A percentile compares a stretch with the other conserved stretches of the same genome.
These are phyloP conservation scores for Cecidostiba fungosa DNA, from an alignment of 2,888 invertebrate genomes.

Conservation along the genomic window DNA sequence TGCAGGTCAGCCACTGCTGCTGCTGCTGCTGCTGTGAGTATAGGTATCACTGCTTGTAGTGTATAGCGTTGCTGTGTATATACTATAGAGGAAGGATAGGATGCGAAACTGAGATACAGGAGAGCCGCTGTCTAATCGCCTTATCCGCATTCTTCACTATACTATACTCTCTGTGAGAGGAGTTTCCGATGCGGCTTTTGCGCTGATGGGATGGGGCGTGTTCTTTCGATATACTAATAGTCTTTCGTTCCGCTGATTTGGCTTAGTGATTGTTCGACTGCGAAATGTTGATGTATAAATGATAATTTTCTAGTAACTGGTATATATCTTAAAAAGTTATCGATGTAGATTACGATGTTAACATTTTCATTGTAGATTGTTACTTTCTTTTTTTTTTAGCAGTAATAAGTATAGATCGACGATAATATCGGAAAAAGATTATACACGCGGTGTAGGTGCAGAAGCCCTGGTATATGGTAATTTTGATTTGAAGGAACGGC, in stretches of 20 bases:
- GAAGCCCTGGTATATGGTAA: background rate
- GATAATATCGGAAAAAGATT: background rate
- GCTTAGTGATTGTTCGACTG: background rate
- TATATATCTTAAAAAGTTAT: too few relatives aligned
- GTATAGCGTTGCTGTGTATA: background rate
- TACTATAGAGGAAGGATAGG: background rate
- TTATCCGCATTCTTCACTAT: constrained; percentile 34
- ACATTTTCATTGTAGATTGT: too few relatives aligned
- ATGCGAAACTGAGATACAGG: background rate
- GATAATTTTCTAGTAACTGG: too few relatives aligned
- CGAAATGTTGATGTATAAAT: background rate
- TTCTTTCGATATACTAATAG: background rate
- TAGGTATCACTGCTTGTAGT: background rate
- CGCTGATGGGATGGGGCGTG: background rate
- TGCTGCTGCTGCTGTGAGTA: background rate
- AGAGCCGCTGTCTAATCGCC: constrained; percentile 21
- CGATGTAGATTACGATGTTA: too few relatives aligned
- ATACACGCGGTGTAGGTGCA: background rate
- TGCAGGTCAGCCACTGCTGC: constrained; percentile 31
- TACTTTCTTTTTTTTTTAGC: too few relatives aligned
- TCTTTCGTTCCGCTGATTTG: background rate
- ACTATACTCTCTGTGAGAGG: too few relatives aligned
- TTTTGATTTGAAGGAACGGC: background rate
- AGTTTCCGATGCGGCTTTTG: background rate
- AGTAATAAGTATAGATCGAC: too few relatives aligned